Conservation (phyloP, 2,888 invertebrate species). For the Nasonovia ribisnigri region DNA sequence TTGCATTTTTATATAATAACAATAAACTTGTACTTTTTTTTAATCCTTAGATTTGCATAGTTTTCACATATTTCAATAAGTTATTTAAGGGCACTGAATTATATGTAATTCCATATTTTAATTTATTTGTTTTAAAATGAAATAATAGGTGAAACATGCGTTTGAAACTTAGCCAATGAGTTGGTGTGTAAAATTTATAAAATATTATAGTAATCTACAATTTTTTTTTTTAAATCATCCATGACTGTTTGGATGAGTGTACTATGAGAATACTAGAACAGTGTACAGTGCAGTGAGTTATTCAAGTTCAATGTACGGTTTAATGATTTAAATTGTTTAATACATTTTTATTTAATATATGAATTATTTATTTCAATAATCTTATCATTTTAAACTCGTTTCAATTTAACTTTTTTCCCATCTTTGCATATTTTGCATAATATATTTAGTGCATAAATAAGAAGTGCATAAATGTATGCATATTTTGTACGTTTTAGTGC, state of each 20-base stretch:
- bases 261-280: too few relatives aligned
- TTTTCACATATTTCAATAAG: background rate
- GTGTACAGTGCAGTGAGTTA: background rate
- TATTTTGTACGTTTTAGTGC: too few relatives aligned
- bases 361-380: background rate
- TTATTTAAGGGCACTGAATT: background rate
- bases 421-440: background rate
- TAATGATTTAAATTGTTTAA: background rate
- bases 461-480: background rate
- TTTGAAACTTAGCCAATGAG: too few relatives aligned
- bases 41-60: background rate
- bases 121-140: too few relatives aligned
- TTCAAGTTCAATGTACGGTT: background rate
- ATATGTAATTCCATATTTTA: background rate
- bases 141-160: too few relatives aligned
- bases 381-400: background rate
- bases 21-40: background rate
- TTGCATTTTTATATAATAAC: background rate
- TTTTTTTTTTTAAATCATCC: too few relatives aligned
- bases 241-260: too few relatives aligned
- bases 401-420: background rate
- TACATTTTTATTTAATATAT: background rate
- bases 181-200: too few relatives aligned
- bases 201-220: too few relatives aligned
- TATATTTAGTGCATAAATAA: background rate